A percentile compares a stretch with the other conserved stretches of the same genome.
phyloP scores from a whole-genome alignment of 2,888 invertebrate species.

The Philaethria dido region DNA sequence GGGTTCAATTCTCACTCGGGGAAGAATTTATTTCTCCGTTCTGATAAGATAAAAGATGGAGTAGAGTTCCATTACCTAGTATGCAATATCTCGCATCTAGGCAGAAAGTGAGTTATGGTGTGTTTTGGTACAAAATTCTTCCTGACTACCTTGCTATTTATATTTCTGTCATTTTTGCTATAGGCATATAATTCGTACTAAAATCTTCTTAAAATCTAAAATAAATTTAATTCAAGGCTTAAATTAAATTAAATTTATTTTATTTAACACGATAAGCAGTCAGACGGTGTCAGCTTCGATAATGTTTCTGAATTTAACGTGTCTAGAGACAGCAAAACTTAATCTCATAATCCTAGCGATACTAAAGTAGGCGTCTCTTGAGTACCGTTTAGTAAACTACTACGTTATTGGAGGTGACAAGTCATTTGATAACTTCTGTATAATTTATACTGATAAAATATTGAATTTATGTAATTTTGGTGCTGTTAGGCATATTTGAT shows the following conservation, averaged over 20 bases:
- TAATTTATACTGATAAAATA: background rate
- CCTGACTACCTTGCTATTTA: too few relatives aligned
- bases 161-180: too few relatives aligned
- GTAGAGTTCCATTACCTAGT: too few relatives aligned
- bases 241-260: background rate
- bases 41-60: too few relatives aligned
- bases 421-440: background rate
- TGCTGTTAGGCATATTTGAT: too few relatives aligned
- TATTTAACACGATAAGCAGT: background rate
- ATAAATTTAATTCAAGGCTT: background rate
- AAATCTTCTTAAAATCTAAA: background rate
- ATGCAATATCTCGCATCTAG: too few relatives aligned
- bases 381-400: constrained; percentile 32
- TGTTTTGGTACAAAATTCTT: too few relatives aligned
- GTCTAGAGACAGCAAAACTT: constrained; percentile 34
- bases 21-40: too few relatives aligned
- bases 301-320: constrained; percentile 26
- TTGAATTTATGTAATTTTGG: background rate
- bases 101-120: too few relatives aligned
- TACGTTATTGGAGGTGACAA: constrained; percentile 15
- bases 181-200: too few relatives aligned
- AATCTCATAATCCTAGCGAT: constrained; percentile 28
- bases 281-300: constrained; percentile 16
- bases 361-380: constrained; percentile 32
- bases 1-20: too few relatives aligned